Base-by-base conservation (phyloP, 2,888 invertebrate species). In the Globia sparganii region DNA sequence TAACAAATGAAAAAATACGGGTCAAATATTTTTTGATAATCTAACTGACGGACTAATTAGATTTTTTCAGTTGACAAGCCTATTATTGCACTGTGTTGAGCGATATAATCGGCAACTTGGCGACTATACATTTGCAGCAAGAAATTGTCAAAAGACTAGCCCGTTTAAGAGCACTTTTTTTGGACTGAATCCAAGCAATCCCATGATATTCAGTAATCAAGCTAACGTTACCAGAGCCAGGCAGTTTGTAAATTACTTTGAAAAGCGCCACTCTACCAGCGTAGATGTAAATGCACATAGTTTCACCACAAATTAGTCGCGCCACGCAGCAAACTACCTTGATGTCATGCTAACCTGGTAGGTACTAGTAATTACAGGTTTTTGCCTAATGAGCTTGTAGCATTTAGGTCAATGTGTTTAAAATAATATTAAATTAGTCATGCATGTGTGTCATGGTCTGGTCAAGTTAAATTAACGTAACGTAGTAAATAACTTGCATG, bases 281-380 rank as follows among this genome's bases (percentile, higher is more conserved):
- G 56, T 62, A 56, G 25, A 40, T 77, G 46, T 61, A 82, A 82
- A 78, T 67, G 43, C 43, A 82, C 37, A 40, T 49, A 75, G 82
- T 77, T 65, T 37, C 49, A 46, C 5, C 28, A 78, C 59, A 83
- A 78, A 80, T 83, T 70, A 58, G 40, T 71, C 28, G 18, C 56
- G 28, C 34, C 82, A 77, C 66, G 66, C 70, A 78, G 21, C 25
- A 21, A 58, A 56, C 65, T 58, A 67, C 72, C 49, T 72, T 67
- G 53, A 67, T 72, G 84, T 53, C 67, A 80, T 80, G 80, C 31
- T 49, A 58, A 18, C 84, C 84, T 83, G 28, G 84, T 80, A 81
- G 28, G 84, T 80, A 81, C 82, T 46, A 43, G 11, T 77, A 83
- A 62, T 72, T 83, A 56, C 66, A 71, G 43, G 61, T 67, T 78